Evolutionary conservation across 2,797 vertebrate species (phyloP).

Genomic region (Xiphorhynchus erythropygius): DNA sequence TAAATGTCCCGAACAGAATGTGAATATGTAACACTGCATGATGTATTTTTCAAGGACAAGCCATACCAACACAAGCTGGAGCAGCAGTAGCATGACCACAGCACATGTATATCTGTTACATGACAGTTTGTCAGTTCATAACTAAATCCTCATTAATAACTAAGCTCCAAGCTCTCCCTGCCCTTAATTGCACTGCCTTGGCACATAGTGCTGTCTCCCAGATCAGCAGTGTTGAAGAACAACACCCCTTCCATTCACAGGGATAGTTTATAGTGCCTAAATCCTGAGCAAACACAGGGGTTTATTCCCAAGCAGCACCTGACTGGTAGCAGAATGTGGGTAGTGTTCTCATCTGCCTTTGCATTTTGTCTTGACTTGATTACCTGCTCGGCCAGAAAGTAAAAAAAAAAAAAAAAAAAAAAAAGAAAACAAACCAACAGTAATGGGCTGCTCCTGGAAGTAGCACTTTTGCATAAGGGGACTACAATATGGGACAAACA

Average conservation of each 20-base stretch:
- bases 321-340: not conserved
- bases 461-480: not conserved
- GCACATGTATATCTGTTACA: not conserved
- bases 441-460: not conserved
- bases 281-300: not conserved
- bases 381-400: not conserved
- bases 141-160: not conserved
- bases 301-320: not conserved
- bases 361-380: not conserved
- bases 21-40: not conserved
- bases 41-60: not conserved
- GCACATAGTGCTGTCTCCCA: not conserved
- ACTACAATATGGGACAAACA: fast-evolving
- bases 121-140: not conserved
- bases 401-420: not conserved
- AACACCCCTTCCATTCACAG: not conserved
- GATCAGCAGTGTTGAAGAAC: not conserved
- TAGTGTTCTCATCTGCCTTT: not conserved
- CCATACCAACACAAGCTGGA: not conserved
- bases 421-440: too few species aligned
- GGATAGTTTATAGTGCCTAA: not conserved
- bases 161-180: not conserved
- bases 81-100: not conserved
- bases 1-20: not conserved
- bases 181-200: not conserved